phyloP scores from a whole-genome alignment of 2,113 vertebrate genomes.

The Redunca redunca region DNA sequence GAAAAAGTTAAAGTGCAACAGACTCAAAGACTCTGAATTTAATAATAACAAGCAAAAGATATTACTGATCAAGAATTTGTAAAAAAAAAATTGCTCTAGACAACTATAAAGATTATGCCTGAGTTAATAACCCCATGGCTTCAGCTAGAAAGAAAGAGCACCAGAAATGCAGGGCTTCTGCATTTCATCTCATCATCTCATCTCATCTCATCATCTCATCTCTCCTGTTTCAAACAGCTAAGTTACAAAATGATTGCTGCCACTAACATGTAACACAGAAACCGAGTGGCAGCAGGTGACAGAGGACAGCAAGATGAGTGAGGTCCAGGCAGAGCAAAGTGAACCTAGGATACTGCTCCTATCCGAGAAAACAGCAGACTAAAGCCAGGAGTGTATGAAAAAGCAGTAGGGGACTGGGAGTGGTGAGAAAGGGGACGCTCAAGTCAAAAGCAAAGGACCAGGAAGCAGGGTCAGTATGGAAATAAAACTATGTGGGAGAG shows the following conservation, averaged over 20 bases:
- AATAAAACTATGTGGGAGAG: not conserved
- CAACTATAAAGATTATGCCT: not conserved
- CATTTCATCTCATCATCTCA: not conserved
- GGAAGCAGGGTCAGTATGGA: not conserved
- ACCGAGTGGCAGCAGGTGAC: not conserved
- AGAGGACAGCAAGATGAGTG: not conserved
- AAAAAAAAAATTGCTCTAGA: not conserved
- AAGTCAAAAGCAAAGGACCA: not conserved
- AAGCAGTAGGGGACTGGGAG: not conserved
- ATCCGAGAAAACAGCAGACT: not conserved
- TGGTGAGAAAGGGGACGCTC: not conserved
- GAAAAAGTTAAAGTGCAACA: conserved; percentile 17
- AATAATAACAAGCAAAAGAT: conserved; percentile 28
- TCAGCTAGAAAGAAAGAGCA: not conserved
- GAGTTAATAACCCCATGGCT: not conserved
- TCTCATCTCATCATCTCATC: not conserved
- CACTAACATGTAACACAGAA: not conserved
- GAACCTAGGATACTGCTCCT: not conserved
- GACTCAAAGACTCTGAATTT: not conserved
- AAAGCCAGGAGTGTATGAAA: not conserved
- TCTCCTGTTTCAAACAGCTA: not conserved
- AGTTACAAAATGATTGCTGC: not conserved
- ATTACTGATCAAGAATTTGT: not conserved
- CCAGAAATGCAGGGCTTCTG: not conserved
- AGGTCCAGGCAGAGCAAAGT: not conserved